Evolutionary conservation across 2,113 vertebrate species (phyloP), one percentile per base, ranked within the genome.

Genomic region (Jaculus jaculus): DNA sequence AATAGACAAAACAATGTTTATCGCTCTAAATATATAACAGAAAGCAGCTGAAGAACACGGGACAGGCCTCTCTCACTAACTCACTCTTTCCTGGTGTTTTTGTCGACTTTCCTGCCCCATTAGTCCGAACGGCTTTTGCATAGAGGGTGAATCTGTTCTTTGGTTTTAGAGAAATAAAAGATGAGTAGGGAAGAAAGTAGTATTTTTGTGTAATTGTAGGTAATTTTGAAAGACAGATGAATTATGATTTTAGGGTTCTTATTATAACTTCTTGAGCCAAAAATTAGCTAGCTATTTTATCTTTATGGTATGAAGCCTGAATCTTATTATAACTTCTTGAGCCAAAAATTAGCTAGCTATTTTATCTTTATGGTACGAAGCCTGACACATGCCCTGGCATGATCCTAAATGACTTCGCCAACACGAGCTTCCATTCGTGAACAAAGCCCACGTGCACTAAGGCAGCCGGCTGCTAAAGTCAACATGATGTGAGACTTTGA

Each of bases 1-100:
- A 90, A 58, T 71, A 96, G 90, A 92, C 88, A 89, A 95, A 96
- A 94, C 90, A 95, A 86, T 79, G 65, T 86, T 89, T 90, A 91
- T 92, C 20, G 0, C 30, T 88, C 28, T 93, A 78, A 91, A 60
- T 81, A 63, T 28, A 42, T 9, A 75, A 75, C 26, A 68, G 47
- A 84, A 80, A 92, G 54, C 84, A 94, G 87, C 21, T 13, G 54
- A 85, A 81, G 69, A 93, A 75, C 74, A 81, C 75, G 39, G 30
- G 12, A 75, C 83, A 81, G 89, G 77, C 39, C 78, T 86, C 21
- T 89, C 74, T 18, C 73, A 42, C 42, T 8, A 47, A 47, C 73
- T 93, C 61, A 47, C 37, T 89, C 32, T 93, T 72, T 77, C 10
- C 30, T 42, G 71, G 9, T 51, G 75, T 84, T 60, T 82, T 60